Conservation (phyloP, 2,797 vertebrate genomes). For the Sebastes variabilis region DNA sequence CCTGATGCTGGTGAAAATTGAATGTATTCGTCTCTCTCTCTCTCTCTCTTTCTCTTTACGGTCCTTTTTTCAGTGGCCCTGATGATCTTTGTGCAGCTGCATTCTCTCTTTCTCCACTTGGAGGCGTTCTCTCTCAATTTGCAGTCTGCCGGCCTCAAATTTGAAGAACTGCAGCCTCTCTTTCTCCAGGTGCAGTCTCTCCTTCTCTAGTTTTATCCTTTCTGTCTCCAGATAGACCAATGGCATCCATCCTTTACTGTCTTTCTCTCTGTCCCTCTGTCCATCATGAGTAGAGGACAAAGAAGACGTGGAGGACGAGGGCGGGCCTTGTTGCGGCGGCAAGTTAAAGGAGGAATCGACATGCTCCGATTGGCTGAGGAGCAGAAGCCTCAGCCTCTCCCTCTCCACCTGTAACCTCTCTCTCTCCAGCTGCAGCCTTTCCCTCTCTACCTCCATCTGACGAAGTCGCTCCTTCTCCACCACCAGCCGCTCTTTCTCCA, state of each 20-base stretch:
- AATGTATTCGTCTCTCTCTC: not conserved
- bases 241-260: constrained; percentile 78
- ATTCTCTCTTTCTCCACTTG: constrained; percentile 93
- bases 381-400: constrained; percentile 77
- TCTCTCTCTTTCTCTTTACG: not conserved
- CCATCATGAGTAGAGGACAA: constrained; percentile 63
- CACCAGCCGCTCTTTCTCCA: constrained; percentile 90
- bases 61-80: constrained; percentile 32
- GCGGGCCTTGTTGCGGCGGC: constrained; percentile 61
- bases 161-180: constrained; percentile 93
- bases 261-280: constrained; percentile 81
- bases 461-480: constrained; percentile 90
- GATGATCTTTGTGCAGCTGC: constrained; percentile 73
- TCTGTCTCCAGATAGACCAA: constrained; percentile 88
- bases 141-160: constrained; percentile 90
- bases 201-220: constrained; percentile 91
- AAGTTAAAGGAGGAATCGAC: constrained; percentile 51
- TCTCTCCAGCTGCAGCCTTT: constrained; percentile 88
- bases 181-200: constrained; percentile 91
- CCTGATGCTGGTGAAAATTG: not conserved
- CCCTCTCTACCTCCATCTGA: constrained; percentile 87
- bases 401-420: constrained; percentile 87
- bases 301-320: constrained; percentile 54
- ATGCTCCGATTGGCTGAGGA: constrained; percentile 66
- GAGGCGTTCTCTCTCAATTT: constrained; percentile 93